Base-by-base conservation (phyloP, 2,888 invertebrate genomes). In the Euphydryas editha region DNA sequence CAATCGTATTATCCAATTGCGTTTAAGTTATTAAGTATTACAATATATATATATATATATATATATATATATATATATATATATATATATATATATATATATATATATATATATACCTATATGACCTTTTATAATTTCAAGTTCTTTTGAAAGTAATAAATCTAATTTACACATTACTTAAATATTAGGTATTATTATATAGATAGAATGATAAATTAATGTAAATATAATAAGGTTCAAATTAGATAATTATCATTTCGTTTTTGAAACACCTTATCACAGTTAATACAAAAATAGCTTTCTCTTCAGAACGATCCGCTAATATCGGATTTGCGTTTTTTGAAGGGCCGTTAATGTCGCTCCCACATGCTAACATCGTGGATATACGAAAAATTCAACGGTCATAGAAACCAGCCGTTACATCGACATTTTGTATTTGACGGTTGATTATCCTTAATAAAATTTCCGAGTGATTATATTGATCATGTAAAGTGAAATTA, bases 321-420 rank as follows among this genome's bases (percentile, higher is more conserved):
- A 87, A 87, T 87, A 86, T 82, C 80, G 78, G 80, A 85, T 85
- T 88, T 85, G 88, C 87, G 87, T 88, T 88, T 80, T 74, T 77
- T 73, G 73, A 75, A 76, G 71, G 68, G 69, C 62, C 66, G 74
- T 72, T 87, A 88, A 87, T 86, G 82, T 76, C 74, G 67, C 68
- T 72, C 78, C 83, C 79, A 83, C 86, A 87, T 88, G 87, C 83
- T 73, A 85, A 73, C 76, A 75, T 61, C 71, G 78, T 81, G 30
- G 13, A 78, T 78, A 82, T 82, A 68, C 57, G 68, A 80, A 79
- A 81, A 82, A 84, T 78, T 80, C 81, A 78, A 76, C 73, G 78
- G 81, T 83, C 78, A 82, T 81, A 76, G 74, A 78, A 78, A 67
- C 73, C 51, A 76, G 65, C 79, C 78, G 82, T 80, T 80, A 82